Conservation (phyloP, 2,888 invertebrate species). For the Phasia obesa region DNA sequence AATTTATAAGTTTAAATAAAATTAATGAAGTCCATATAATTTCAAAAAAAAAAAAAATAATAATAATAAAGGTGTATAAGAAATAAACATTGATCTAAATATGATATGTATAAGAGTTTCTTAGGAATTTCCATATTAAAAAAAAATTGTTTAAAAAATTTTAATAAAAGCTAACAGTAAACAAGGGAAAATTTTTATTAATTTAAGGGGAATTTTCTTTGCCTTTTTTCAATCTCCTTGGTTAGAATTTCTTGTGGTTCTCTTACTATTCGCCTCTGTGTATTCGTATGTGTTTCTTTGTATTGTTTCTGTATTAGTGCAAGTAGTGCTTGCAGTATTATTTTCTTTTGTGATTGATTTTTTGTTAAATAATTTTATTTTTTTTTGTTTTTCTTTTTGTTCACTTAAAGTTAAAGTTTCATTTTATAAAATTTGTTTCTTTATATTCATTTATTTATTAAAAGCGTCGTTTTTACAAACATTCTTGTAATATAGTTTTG, state of each 20-base stretch:
- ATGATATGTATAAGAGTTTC: slow-evolving; percentile 37
- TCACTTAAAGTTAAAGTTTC: slow-evolving; percentile 73
- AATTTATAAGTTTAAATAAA: not conserved
- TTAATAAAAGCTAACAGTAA: not conserved
- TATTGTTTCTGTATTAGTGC: slow-evolving; percentile 30
- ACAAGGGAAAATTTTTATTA: not conserved
- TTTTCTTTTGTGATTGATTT: slow-evolving; percentile 69
- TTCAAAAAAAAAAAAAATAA: not conserved
- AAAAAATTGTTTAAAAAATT: not conserved
- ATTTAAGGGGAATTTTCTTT: not conserved
- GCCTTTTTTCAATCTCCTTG: slow-evolving; percentile 14
- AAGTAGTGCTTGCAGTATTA: slow-evolving; percentile 55
- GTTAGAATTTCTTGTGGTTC: not conserved
- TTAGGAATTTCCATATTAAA: slow-evolving; percentile 22
- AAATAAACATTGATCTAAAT: slow-evolving; percentile 29
- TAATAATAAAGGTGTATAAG: not conserved
- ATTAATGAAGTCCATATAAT: not conserved
- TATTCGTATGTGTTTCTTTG: slow-evolving; percentile 13
- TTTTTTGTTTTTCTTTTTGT: slow-evolving; percentile 31
- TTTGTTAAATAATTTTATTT: slow-evolving; percentile 39
- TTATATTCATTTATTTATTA: slow-evolving; percentile 70
- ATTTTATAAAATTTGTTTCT: slow-evolving; percentile 72
- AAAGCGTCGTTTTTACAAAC: slow-evolving; percentile 72
- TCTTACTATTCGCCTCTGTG: not conserved
- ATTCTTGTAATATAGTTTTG: slow-evolving; percentile 42